A percentile compares a stretch with the other conserved stretches of the same genome.
Conservation (phyloP, 1,140 invertebrate species). For the Temnothorax curvispinosus region DNA sequence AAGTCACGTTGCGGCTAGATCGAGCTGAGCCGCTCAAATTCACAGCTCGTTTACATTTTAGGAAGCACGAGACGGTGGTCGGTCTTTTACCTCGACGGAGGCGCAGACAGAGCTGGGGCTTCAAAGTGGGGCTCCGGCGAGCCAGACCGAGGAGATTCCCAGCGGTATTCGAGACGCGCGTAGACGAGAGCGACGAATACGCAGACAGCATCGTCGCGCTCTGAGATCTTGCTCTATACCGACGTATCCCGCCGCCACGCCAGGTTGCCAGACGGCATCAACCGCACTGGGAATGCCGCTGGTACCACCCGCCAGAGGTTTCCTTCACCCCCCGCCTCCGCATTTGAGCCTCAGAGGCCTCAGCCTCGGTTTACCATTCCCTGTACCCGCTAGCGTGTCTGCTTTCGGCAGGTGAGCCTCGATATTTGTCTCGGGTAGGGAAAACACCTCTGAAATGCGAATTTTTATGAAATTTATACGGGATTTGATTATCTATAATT, state of each 20-base stretch:
- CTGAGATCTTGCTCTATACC: conserved; percentile 79
- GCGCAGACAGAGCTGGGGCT: conserved; percentile 82
- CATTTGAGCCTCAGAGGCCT: conserved; percentile 84
- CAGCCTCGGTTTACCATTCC: conserved; percentile 84
- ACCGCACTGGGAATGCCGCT: conserved; percentile 74
- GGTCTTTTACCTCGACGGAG: conserved; percentile 83
- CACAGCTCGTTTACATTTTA: neutral
- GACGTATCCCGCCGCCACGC: conserved; percentile 76
- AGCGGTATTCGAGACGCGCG: conserved; percentile 77
- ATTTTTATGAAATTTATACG: neutral
- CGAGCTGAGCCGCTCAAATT: neutral
- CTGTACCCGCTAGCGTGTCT: conserved; percentile 84
- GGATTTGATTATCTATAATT: neutral
- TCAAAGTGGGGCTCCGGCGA: conserved; percentile 48
- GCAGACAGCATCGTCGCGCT: conserved; percentile 78
- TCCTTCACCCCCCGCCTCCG: conserved; percentile 83
- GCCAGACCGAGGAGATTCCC: conserved; percentile 48
- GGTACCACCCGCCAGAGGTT: conserved; percentile 78
- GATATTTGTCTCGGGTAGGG: neutral
- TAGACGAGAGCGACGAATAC: conserved; percentile 81
- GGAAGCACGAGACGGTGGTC: conserved; percentile 55
- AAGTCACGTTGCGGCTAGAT: neutral
- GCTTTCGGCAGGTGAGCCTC: conserved; percentile 83
- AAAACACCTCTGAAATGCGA: neutral
- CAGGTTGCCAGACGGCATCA: conserved; percentile 56